A percentile compares a stretch with the other conserved stretches of the same genome.
Evolutionary conservation across 1,140 invertebrate species (phyloP).

Genomic region (Heliothis virescens): DNA sequence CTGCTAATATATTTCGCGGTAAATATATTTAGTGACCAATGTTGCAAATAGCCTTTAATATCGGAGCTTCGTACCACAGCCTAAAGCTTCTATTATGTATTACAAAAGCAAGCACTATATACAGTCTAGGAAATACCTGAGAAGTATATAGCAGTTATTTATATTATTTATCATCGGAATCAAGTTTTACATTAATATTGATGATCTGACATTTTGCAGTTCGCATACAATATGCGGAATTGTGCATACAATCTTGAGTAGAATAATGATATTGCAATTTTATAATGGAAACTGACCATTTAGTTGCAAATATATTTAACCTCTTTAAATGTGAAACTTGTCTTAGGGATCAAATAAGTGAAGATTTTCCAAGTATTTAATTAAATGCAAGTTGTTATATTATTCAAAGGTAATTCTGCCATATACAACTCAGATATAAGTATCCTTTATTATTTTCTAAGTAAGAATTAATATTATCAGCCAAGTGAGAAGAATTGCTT

Average conservation of each 20-base stretch:
- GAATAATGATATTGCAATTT: background rate
- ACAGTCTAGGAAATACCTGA: slow-evolving; percentile 29
- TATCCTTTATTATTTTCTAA: slow-evolving; percentile 23
- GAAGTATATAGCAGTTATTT: background rate
- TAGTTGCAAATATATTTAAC: background rate
- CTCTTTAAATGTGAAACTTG: too few relatives aligned
- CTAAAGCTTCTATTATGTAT: slow-evolving; percentile 41
- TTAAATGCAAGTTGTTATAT: too few relatives aligned
- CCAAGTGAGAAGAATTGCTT: slow-evolving; percentile 82
- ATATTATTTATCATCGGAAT: background rate
- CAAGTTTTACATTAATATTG: slow-evolving; percentile 20
- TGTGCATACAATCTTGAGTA: background rate
- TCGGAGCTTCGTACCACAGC: slow-evolving; percentile 21
- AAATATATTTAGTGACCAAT: background rate
- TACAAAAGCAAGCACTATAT: slow-evolving; percentile 38
- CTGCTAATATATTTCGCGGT: too few relatives aligned
- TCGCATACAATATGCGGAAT: slow-evolving; percentile 7
- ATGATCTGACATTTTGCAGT: background rate
- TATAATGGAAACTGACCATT: background rate
- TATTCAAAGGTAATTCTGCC: background rate
- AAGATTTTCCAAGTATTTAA: too few relatives aligned
- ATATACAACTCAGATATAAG: slow-evolving; percentile 18
- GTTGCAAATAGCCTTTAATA: background rate
- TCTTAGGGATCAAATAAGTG: too few relatives aligned
- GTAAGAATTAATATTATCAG: slow-evolving; percentile 53